Conservation (phyloP, 2,888 invertebrate genomes). For the Andrena hattorfiana region DNA sequence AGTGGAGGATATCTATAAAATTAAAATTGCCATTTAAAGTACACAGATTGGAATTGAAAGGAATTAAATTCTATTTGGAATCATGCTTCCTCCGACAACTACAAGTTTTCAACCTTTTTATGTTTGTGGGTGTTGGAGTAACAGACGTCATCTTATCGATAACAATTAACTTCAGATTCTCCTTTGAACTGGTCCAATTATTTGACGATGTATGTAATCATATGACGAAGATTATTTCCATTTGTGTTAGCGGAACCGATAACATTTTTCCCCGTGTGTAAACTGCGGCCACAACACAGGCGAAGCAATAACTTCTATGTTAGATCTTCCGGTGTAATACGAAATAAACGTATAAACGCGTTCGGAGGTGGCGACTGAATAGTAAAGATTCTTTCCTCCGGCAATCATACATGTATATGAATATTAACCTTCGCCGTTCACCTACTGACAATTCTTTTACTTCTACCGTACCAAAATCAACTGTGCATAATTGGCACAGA, state of each 20-base stretch:
- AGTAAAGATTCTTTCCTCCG: slow-evolving; percentile 21
- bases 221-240: background rate
- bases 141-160: slow-evolving; percentile 56
- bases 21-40: background rate
- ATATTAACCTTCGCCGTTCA: slow-evolving; percentile 47
- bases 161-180: slow-evolving; percentile 6
- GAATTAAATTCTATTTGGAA: slow-evolving; percentile 7
- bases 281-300: background rate
- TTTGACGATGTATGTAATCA: slow-evolving; percentile 6
- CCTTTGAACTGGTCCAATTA: slow-evolving; percentile 12
- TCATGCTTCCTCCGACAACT: background rate
- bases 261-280: background rate
- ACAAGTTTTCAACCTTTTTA: slow-evolving; percentile 56
- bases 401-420: slow-evolving; percentile 2
- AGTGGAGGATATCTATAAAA: slow-evolving; percentile 39
- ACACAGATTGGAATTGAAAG: background rate
- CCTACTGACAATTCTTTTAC: slow-evolving; percentile 32
- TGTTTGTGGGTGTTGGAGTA: slow-evolving; percentile 12
- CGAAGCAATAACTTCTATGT: background rate
- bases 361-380: slow-evolving; percentile 17
- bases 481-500: slow-evolving; percentile 42
- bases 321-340: background rate
- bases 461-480: slow-evolving; percentile 32
- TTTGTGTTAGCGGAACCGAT: background rate
- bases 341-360: slow-evolving; percentile 9